phyloP scores from a whole-genome alignment of 2,888 invertebrate species.

The Coelinius sp. region DNA sequence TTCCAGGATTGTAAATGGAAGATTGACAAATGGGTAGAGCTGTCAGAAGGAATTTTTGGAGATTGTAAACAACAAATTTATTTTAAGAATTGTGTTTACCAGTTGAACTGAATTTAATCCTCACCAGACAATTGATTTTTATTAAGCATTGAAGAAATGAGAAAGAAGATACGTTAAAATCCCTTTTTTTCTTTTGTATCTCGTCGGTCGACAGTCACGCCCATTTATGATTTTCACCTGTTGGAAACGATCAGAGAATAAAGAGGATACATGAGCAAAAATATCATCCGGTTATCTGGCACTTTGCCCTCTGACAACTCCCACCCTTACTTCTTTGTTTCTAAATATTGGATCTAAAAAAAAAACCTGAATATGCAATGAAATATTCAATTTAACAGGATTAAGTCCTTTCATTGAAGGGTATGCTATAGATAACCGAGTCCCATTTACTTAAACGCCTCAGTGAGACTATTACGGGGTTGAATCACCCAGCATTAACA shows the following conservation, averaged over 20 bases:
- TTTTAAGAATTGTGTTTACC: too few relatives aligned
- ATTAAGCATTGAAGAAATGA: too few relatives aligned
- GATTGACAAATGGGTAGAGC: too few relatives aligned
- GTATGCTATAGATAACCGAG: not conserved
- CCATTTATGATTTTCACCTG: slow-evolving; percentile 33
- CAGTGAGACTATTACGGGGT: not conserved
- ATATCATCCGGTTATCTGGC: slow-evolving; percentile 27
- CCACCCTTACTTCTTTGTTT: not conserved
- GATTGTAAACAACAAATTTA: too few relatives aligned
- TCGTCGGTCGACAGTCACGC: slow-evolving; percentile 7
- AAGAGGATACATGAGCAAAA: slow-evolving; percentile 9
- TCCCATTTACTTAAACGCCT: slow-evolving; percentile 5
- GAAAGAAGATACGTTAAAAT: not conserved
- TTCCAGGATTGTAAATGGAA: too few relatives aligned
- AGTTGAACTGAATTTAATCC: too few relatives aligned
- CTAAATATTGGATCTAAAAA: not conserved
- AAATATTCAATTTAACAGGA: not conserved
- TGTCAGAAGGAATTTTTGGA: too few relatives aligned
- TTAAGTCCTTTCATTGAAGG: not conserved
- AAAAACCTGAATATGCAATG: not conserved
- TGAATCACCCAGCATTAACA: slow-evolving; percentile 9
- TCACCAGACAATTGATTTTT: too few relatives aligned
- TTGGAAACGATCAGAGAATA: slow-evolving; percentile 26
- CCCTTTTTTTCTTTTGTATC: not conserved
- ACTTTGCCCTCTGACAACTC: slow-evolving; percentile 17